phyloP scores from a whole-genome alignment of 2,888 invertebrate species.

The Platycheirus rosarum region DNA sequence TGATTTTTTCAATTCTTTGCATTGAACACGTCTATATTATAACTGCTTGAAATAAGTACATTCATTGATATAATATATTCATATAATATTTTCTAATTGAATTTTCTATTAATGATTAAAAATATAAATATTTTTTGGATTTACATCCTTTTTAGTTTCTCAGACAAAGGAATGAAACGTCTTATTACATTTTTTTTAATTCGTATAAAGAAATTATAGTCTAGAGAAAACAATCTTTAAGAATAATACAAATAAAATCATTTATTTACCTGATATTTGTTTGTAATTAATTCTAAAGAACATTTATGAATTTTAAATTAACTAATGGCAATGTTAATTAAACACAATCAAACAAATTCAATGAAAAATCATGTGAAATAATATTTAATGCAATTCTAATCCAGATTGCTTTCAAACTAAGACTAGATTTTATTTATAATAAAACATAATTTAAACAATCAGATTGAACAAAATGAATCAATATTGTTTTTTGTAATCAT shows the following conservation, averaged over 20 bases:
- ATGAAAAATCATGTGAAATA: slow-evolving; percentile 23
- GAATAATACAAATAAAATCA: slow-evolving; percentile 39
- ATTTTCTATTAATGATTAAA: slow-evolving; percentile 67
- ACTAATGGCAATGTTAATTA: slow-evolving; percentile 72
- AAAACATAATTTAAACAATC: slow-evolving; percentile 25
- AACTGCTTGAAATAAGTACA: slow-evolving; percentile 64
- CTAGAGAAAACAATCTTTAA: slow-evolving; percentile 33
- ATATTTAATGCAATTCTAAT: slow-evolving; percentile 55
- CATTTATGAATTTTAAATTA: slow-evolving; percentile 52
- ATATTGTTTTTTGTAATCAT: not conserved
- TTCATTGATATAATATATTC: slow-evolving; percentile 40
- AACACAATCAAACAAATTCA: slow-evolving; percentile 54
- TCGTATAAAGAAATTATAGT: slow-evolving; percentile 10
- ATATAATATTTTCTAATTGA: slow-evolving; percentile 64
- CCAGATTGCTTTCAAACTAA: slow-evolving; percentile 66
- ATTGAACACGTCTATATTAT: slow-evolving; percentile 59
- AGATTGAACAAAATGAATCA: slow-evolving; percentile 18
- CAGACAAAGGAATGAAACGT: slow-evolving; percentile 55
- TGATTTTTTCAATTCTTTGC: slow-evolving; percentile 29
- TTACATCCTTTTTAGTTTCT: slow-evolving; percentile 46
- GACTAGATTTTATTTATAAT: slow-evolving; percentile 72
- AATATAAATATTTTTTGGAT: slow-evolving; percentile 71
- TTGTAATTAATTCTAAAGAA: slow-evolving; percentile 33
- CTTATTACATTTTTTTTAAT: not conserved
- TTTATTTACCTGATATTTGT: slow-evolving; percentile 28